Percentiles rank a stretch among this genome's conserved stretches.
phyloP scores from a whole-genome alignment of 2,888 invertebrate genomes.

The Malthinus seriepunctatus region DNA sequence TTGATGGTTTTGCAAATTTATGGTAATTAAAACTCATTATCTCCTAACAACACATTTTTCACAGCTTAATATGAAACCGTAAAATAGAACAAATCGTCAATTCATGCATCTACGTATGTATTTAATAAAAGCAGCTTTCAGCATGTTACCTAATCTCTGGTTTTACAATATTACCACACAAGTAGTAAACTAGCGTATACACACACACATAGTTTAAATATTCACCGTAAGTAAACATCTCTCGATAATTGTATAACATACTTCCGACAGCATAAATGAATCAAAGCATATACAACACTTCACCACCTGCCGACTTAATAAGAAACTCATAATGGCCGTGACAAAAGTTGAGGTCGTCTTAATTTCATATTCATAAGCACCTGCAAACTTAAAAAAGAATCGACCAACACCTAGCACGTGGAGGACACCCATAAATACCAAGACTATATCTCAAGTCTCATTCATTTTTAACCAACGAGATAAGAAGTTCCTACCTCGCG shows the following conservation, averaged over 20 bases:
- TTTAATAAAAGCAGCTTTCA: conserved; percentile 5
- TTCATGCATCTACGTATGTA: background rate
- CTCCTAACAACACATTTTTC: too few species aligned
- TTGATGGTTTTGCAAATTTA: too few species aligned
- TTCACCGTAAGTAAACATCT: conserved; percentile 7
- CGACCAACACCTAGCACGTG: conserved; percentile 22
- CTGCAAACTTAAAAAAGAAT: conserved; percentile 17
- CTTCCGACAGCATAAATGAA: conserved; percentile 15
- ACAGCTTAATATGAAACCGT: too few species aligned
- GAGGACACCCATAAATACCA: conserved; percentile 27
- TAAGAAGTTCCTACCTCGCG: conserved; percentile 29
- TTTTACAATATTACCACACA: conserved; percentile 7
- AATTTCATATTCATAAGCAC: conserved; percentile 19
- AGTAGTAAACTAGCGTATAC: conserved; percentile 2
- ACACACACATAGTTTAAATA: conserved; percentile 6
- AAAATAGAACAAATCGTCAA: background rate
- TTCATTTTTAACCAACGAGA: conserved; percentile 22
- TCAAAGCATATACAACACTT: conserved; percentile 9
- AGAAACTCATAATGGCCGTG: conserved; percentile 8
- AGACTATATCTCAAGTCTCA: conserved; percentile 24
- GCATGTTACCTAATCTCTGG: conserved; percentile 7
- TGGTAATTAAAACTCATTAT: too few species aligned
- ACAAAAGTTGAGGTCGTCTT: conserved; percentile 10
- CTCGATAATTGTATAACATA: conserved; percentile 3
- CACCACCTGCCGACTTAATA: conserved; percentile 5